Base-by-base conservation (phyloP, 2,888 invertebrate species). In the Balanococcus diminutus region DNA sequence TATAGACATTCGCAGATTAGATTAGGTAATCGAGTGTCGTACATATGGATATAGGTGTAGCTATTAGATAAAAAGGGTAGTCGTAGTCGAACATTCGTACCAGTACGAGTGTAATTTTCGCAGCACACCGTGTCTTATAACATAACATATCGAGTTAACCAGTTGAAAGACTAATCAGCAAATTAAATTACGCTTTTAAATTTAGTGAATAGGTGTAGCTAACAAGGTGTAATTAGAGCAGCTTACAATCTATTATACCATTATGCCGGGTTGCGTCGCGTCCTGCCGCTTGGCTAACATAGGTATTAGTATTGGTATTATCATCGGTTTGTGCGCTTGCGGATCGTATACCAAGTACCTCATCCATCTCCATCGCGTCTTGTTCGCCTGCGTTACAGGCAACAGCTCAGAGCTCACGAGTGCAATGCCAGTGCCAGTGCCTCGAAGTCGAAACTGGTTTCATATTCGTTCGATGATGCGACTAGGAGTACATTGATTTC, bases 201-300 rank as follows among this genome's bases (percentile, higher is more conserved):
- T 51, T 51, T 3, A 6, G 61, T 25, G n/a, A n/a, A 61, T 61
- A 61, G 25, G 28, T 19, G 56, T 25, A 11, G 61, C 28, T 67
- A 67, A 67, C 61, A 67, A 67, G 61, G 61, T 67, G 61, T 67
- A 67, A 67, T 67, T 67, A 67, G 28, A 67, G 61, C 61, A 28
- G 14, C 25, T 25, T 25, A 25, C 28, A 67, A 28, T 67, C 22
- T 67, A 28, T 28, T 67, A 22, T 19, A 51, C 25, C 28, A 67
- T 67, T 67, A 67, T 11, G n/a, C n/a, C n/a, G n/a, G n/a, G n/a
- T n/a, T n/a, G n/a, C n/a, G n/a, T n/a, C n/a, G n/a, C n/a, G n/a
- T n/a, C n/a, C n/a, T n/a, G n/a, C n/a, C n/a, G n/a, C 14, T 28
- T 67, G 28, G 28, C 61, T 25, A 67, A 25, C 25, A 14, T 25